phyloP scores from a whole-genome alignment of 2,888 invertebrate genomes.

The Blomia tropicalis region DNA sequence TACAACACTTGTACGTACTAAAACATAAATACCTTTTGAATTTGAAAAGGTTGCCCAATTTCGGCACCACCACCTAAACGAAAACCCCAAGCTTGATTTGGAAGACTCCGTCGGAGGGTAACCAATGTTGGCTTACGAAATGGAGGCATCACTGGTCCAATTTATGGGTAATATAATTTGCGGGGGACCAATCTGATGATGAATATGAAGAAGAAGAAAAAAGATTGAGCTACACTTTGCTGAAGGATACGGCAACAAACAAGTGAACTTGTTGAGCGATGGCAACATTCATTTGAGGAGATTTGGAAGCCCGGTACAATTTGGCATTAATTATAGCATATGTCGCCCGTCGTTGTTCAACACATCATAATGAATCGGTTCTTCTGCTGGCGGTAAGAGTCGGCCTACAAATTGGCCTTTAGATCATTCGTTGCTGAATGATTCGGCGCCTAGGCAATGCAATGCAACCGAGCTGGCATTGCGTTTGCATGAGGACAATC shows the following conservation, averaged over 20 bases:
- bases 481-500: no score
- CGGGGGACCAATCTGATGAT: no score
- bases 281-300: no score
- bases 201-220: no score
- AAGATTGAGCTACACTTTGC: no score
- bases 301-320: not conserved
- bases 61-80: constrained; percentile 81
- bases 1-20: not conserved
- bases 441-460: not conserved
- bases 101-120: constrained; percentile 25
- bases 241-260: no score
- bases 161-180: no score
- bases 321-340: not conserved
- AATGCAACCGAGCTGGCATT: not conserved
- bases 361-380: not conserved
- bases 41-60: constrained; percentile 70
- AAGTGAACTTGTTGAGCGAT: no score
- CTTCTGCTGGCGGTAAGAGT: not conserved
- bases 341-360: not conserved
- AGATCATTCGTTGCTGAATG: not conserved
- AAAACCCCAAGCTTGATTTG: constrained; percentile 59
- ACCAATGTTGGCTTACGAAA: constrained; percentile 29
- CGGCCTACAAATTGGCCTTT: constrained; percentile 8
- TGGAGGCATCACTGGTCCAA: constrained; percentile 17
- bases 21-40: constrained; percentile 58